Evolutionary conservation across 2,113 vertebrate species (phyloP), one percentile per base, ranked within the genome.

Genomic region (Eonycteris spelaea): DNA sequence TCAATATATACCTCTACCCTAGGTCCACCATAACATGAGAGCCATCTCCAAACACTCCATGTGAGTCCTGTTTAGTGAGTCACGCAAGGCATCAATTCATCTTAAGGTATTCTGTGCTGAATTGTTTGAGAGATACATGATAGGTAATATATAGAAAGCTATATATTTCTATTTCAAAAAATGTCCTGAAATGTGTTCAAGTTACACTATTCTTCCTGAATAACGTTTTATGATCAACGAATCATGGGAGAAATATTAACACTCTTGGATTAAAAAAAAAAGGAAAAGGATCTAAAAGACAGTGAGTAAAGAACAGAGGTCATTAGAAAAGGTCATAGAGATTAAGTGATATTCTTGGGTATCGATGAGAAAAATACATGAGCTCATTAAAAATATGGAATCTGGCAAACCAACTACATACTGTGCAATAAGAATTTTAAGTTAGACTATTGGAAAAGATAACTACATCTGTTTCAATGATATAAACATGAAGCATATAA

Each of bases 291-390:
- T 97, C 90, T 97, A 91, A 95, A 97, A 96, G 96, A 97, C 94
- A 97, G 78, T 97, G 95, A 98, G 96, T 98, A 98, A 98, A 97
- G 96, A 98, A 97, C n/a, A 97, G 78, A 94, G 80, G 88, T 74
- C 86, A 97, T 82, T 96, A 94, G 92, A 95, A 94, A 90, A 97
- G 90, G 48, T n/a, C 96, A 91, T 65, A 90, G 80, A 51, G 94
- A 94, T 97, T 97, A 97, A 97, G 97, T 95, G 82, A 95, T 97
- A 96, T 95, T 98, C 96, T 90, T 98, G 77, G 74, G 73, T 51
- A 87, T 84, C 95, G 59, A 67, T 33, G 55, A 82, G 97, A 97
- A 59, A 94, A 95, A 91, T 43, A 95, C 2, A 51, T 57, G 28
- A 89, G 95, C 96, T 97, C 94, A 97, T 82, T 95, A 45, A 93